Conservation (phyloP, 2,113 vertebrate genomes). For the Stigmatopora nigra region DNA sequence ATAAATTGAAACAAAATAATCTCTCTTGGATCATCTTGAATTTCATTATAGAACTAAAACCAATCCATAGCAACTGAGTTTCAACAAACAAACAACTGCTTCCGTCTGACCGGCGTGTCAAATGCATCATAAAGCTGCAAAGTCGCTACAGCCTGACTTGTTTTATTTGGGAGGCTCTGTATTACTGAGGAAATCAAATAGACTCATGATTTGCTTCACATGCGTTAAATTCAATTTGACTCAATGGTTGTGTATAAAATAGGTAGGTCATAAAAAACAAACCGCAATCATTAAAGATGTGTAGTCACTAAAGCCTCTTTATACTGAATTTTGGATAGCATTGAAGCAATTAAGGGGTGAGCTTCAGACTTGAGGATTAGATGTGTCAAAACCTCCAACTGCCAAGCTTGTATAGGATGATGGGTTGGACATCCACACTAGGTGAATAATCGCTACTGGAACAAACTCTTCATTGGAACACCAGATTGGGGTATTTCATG, state of each 20-base stretch:
- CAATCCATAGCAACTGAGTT: not conserved
- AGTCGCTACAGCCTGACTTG: not conserved
- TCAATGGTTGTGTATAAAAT: not conserved
- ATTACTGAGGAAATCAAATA: not conserved
- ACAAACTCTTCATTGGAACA: not conserved
- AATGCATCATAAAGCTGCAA: not conserved
- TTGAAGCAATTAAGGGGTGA: not conserved
- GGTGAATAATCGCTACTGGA: not conserved
- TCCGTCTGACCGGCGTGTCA: not conserved
- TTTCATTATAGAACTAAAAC: not conserved
- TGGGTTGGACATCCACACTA: not conserved
- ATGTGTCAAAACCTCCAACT: not conserved
- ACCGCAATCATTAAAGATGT: not conserved
- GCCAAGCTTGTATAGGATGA: not conserved
- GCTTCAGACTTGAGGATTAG: not conserved
- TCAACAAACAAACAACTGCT: not conserved
- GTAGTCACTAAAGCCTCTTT: not conserved
- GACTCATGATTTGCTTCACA: not conserved
- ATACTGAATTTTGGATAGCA: not conserved
- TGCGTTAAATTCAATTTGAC: not conserved
- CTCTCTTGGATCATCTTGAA: not conserved
- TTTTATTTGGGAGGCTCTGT: not conserved
- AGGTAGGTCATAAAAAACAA: not conserved
- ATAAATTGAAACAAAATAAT: not conserved
- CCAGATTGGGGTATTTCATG: not conserved